phyloP scores from a whole-genome alignment of 2,888 invertebrate species.

The Heliconius cydno region DNA sequence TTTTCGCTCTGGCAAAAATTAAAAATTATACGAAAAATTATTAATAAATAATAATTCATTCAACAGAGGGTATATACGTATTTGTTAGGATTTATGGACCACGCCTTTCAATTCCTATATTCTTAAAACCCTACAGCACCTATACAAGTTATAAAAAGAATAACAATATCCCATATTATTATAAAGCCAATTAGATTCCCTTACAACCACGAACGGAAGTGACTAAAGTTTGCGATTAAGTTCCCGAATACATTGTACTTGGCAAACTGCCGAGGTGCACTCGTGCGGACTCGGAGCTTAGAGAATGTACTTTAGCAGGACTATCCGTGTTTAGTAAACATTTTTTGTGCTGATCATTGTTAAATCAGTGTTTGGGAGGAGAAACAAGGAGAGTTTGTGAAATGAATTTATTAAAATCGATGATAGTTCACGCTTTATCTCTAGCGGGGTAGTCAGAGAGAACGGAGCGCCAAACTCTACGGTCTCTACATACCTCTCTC shows the following conservation, averaged over 20 bases:
- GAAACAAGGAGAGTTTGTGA: background rate
- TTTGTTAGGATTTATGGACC: too few relatives aligned
- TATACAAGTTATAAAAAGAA: background rate
- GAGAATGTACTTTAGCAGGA: slow-evolving; percentile 28
- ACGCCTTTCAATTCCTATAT: too few relatives aligned
- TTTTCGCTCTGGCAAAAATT: too few relatives aligned
- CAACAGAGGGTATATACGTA: too few relatives aligned
- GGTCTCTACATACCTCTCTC: too few relatives aligned
- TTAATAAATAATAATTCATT: too few relatives aligned
- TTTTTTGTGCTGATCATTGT: slow-evolving; percentile 15
- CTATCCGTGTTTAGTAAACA: slow-evolving; percentile 10
- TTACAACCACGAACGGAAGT: slow-evolving; percentile 28
- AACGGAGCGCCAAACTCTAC: too few relatives aligned
- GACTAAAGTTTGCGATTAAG: slow-evolving; percentile 53
- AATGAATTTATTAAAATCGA: background rate
- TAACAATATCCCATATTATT: background rate
- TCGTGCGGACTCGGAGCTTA: slow-evolving; percentile 33
- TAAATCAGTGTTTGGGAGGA: background rate
- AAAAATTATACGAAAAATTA: too few relatives aligned
- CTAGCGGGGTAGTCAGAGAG: too few relatives aligned
- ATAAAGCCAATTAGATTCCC: slow-evolving; percentile 16
- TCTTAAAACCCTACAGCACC: too few relatives aligned
- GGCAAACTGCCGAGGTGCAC: slow-evolving; percentile 53
- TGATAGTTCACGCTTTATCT: too few relatives aligned
- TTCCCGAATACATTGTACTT: slow-evolving; percentile 55